Evolutionary conservation across 64 coral and sea anemone species (phyloP).

Genomic region (Platygyra sinensis): DNA sequence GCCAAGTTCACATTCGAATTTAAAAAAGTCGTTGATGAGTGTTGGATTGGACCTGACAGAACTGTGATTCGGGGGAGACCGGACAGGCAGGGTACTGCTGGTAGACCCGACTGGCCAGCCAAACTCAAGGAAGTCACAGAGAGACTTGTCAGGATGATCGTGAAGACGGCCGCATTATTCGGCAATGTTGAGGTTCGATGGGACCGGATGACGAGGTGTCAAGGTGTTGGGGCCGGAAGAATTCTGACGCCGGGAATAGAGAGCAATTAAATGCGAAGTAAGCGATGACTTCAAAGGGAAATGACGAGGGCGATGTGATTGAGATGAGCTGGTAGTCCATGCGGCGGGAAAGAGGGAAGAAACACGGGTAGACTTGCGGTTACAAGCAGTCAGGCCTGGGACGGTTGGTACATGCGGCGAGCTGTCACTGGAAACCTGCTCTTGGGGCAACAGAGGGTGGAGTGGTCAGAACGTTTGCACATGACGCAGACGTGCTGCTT

Average conservation of each 20-base stretch:
- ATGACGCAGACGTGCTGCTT: slow-evolving; percentile 31
- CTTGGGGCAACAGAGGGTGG: too few relatives aligned
- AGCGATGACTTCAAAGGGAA: neutral
- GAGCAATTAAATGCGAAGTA: neutral
- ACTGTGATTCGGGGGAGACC: neutral
- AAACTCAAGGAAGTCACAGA: slow-evolving; percentile 30
- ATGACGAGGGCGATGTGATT: neutral
- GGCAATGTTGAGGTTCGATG: neutral
- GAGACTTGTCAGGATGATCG: neutral
- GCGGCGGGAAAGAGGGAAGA: too few relatives aligned
- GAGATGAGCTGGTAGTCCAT: too few relatives aligned
- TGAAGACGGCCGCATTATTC: neutral
- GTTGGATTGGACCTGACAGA: neutral
- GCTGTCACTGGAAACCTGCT: too few relatives aligned
- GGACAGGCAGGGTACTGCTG: neutral
- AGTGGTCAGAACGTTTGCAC: too few relatives aligned
- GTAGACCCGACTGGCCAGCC: neutral
- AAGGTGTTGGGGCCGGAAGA: neutral
- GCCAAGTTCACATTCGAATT: neutral
- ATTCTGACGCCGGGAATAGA: neutral
- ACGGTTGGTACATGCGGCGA: too few relatives aligned
- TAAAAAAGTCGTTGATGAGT: neutral
- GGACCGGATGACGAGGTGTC: neutral
- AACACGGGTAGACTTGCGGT: too few relatives aligned
- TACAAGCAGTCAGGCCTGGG: too few relatives aligned